phyloP scores from a whole-genome alignment of 2,888 invertebrate genomes.

The Apomyelois bistriatella region DNA sequence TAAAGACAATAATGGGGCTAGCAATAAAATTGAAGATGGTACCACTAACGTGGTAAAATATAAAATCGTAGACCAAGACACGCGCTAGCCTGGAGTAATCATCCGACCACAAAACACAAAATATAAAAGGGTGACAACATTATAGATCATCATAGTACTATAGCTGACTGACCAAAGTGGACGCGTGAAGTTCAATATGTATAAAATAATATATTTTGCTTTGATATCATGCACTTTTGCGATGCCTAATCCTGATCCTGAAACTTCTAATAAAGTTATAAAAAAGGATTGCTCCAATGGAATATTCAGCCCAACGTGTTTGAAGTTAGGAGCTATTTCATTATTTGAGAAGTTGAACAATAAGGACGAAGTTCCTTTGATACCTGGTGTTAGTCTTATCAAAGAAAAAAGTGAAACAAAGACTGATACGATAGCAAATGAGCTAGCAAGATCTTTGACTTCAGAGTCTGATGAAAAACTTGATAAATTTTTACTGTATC shows the following conservation, averaged over 20 bases:
- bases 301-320: conserved; percentile 45
- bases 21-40: conserved; percentile 17
- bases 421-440: conserved; percentile 65
- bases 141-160: conserved; percentile 40
- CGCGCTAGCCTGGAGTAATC: conserved; percentile 46
- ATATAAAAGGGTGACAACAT: conserved; percentile 57
- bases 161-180: conserved; percentile 29
- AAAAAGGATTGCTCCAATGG: conserved; percentile 51
- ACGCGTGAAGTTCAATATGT: conserved; percentile 46
- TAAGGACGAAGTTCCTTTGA: conserved; percentile 45
- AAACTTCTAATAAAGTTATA: conserved; percentile 24
- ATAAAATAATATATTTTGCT: conserved; percentile 30
- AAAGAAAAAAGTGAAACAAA: conserved; percentile 83
- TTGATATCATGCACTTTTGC: conserved; percentile 34
- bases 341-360: conserved; percentile 45
- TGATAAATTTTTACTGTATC: conserved; percentile 85
- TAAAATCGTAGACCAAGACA: conserved; percentile 37
- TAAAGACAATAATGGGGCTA: conserved; percentile 17
- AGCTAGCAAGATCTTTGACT: conserved; percentile 85
- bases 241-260: conserved; percentile 41
- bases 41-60: conserved; percentile 20
- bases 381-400: conserved; percentile 80
- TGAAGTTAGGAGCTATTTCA: conserved; percentile 50
- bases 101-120: conserved; percentile 52
- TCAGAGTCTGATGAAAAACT: conserved; percentile 85